Conservation (phyloP, 1,140 invertebrate genomes). For the Gonatopus flavifemur region DNA sequence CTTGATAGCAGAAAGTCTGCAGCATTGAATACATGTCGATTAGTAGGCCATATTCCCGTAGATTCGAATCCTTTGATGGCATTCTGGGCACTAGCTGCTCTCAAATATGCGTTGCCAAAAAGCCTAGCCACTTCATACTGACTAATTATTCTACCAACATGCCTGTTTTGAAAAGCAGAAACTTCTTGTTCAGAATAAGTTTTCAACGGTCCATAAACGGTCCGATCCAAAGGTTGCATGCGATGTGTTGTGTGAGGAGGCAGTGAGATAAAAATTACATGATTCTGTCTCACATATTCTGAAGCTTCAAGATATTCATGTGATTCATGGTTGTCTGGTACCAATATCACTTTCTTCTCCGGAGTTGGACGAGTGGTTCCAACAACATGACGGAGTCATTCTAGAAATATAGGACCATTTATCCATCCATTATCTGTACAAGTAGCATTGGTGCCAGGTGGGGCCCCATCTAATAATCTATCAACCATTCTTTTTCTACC, state of each 20-base stretch:
- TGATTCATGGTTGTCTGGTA: slow-evolving; percentile 33
- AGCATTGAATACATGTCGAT: slow-evolving; percentile 43
- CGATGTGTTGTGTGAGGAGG: slow-evolving; percentile 29
- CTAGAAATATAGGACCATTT: slow-evolving; percentile 19
- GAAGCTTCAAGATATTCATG: slow-evolving; percentile 27
- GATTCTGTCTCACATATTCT: slow-evolving; percentile 31
- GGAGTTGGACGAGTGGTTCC: slow-evolving; percentile 19
- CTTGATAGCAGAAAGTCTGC: slow-evolving; percentile 19
- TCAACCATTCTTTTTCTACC: slow-evolving; percentile 22
- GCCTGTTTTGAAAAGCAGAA: slow-evolving; percentile 27
- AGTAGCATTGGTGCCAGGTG: slow-evolving; percentile 18
- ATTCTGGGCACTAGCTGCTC: slow-evolving; percentile 41
- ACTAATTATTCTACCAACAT: slow-evolving; percentile 32
- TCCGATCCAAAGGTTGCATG: slow-evolving; percentile 42
- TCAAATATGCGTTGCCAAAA: slow-evolving; percentile 40
- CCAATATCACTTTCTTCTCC: slow-evolving; percentile 30
- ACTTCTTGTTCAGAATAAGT: slow-evolving; percentile 31
- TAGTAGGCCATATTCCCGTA: slow-evolving; percentile 44
- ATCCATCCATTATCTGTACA: slow-evolving; percentile 30
- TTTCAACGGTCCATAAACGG: slow-evolving; percentile 44
- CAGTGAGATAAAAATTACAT: slow-evolving; percentile 35
- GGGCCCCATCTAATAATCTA: slow-evolving; percentile 24
- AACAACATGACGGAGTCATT: slow-evolving; percentile 23
- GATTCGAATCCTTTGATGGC: slow-evolving; percentile 39
- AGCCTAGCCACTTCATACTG: slow-evolving; percentile 30